These are phyloP conservation scores for Eupithecia exiguata DNA, from an alignment of 2,888 invertebrate genomes.

Conservation along the genomic window DNA sequence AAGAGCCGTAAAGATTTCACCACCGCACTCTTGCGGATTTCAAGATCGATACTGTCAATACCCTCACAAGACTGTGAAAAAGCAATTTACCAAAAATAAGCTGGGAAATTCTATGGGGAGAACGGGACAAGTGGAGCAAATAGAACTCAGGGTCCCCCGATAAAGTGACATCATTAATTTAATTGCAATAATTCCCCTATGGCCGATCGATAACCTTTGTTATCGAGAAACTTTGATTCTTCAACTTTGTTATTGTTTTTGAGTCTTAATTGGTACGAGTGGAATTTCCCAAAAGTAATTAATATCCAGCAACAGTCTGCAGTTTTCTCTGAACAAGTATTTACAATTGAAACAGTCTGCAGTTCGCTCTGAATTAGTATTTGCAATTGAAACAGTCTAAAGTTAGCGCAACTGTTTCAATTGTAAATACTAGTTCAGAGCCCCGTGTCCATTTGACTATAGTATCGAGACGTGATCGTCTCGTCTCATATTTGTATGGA, in stretches of 20 bases:
- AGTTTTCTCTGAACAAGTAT: no score
- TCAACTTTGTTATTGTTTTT: conserved; percentile 11
- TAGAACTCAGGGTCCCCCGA: conserved; percentile 6
- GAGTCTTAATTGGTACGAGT: not conserved
- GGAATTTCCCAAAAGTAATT: not conserved
- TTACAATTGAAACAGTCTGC: no score
- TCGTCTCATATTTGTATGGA: no score
- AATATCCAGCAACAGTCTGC: not conserved
- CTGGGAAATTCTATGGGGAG: conserved; percentile 19
- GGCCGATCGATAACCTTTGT: conserved; percentile 13
- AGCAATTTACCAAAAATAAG: conserved; percentile 32
- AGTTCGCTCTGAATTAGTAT: no score
- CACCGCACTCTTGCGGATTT: conserved; percentile 27
- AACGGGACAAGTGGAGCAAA: not conserved
- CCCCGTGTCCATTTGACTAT: no score
- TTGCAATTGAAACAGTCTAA: no score
- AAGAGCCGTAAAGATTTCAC: conserved; percentile 7
- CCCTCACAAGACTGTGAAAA: conserved; percentile 28
- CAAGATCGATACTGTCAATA: conserved; percentile 35
- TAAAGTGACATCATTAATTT: conserved; percentile 28
- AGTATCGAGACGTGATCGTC: no score
- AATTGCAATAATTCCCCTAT: conserved; percentile 18
- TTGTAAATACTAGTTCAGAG: not conserved
- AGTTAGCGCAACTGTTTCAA: not conserved
- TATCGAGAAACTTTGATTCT: conserved; percentile 17